Conservation (phyloP, 2,888 invertebrate genomes). For the Deilephila porcellus region DNA sequence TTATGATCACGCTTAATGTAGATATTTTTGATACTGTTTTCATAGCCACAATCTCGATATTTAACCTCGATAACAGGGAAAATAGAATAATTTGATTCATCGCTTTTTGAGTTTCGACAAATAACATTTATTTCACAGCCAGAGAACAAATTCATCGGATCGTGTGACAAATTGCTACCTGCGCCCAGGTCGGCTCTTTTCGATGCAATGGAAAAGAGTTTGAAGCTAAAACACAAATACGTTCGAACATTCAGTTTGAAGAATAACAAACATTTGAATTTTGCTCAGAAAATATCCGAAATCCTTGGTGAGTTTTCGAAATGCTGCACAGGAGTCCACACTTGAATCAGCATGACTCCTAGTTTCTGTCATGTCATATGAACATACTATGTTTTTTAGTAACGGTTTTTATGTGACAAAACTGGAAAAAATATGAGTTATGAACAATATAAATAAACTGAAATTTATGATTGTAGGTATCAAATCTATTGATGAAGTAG, state of each 20-base stretch:
- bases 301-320: constrained; percentile 44
- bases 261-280: constrained; percentile 38
- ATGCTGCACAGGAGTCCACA: neutral
- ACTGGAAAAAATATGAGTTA: too few relatives aligned
- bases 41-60: neutral
- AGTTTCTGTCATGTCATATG: too few relatives aligned
- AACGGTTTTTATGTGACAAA: too few relatives aligned
- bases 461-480: constrained; percentile 39
- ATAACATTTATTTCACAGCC: constrained; percentile 42
- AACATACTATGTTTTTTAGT: too few relatives aligned
- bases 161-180: constrained; percentile 37
- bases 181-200: constrained; percentile 47
- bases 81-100: neutral
- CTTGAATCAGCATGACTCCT: too few relatives aligned
- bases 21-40: neutral
- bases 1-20: too few relatives aligned
- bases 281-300: constrained; percentile 40
- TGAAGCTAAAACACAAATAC: constrained; percentile 49
- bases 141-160: constrained; percentile 32
- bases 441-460: too few relatives aligned
- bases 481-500: constrained; percentile 40
- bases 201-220: constrained; percentile 52
- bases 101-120: constrained; percentile 25
- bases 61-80: neutral
- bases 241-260: constrained; percentile 48